Conservation (phyloP, 2,888 invertebrate genomes). For the Morpho deidamia region DNA sequence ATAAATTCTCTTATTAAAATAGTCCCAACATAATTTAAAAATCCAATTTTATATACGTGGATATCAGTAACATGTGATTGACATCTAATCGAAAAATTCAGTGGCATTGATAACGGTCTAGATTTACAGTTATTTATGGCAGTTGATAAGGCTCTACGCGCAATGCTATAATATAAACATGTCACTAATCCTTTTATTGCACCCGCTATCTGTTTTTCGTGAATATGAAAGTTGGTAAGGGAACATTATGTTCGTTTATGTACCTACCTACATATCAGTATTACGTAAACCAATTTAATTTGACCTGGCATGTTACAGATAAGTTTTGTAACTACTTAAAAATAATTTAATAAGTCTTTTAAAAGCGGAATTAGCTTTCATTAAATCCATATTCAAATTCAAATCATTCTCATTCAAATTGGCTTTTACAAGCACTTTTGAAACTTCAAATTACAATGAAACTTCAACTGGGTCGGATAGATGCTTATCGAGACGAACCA, state of each 20-base stretch:
- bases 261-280: background rate
- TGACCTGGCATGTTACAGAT: no score
- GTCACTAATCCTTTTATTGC: conserved; percentile 29
- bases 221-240: conserved; percentile 18
- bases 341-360: no score
- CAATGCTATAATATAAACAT: conserved; percentile 29
- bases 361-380: no score
- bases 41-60: conserved; percentile 47
- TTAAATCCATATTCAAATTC: no score
- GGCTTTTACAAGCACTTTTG: no score
- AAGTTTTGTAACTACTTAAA: no score
- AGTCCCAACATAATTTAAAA: conserved; percentile 23
- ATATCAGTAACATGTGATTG: conserved; percentile 30
- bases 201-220: conserved; percentile 24
- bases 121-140: conserved; percentile 49
- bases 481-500: no score
- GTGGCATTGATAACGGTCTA: conserved; percentile 46
- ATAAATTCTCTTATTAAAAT: no score
- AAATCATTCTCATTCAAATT: no score
- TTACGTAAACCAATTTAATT: background rate
- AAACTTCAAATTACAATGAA: no score
- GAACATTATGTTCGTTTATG: conserved; percentile 2
- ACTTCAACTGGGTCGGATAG: no score
- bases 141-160: conserved; percentile 31
- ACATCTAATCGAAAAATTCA: conserved; percentile 35